Percentiles rank a stretch among this genome's conserved stretches.
These are phyloP conservation scores for Nomada flava DNA, from an alignment of 2,888 invertebrate species.

Conservation along the genomic window DNA sequence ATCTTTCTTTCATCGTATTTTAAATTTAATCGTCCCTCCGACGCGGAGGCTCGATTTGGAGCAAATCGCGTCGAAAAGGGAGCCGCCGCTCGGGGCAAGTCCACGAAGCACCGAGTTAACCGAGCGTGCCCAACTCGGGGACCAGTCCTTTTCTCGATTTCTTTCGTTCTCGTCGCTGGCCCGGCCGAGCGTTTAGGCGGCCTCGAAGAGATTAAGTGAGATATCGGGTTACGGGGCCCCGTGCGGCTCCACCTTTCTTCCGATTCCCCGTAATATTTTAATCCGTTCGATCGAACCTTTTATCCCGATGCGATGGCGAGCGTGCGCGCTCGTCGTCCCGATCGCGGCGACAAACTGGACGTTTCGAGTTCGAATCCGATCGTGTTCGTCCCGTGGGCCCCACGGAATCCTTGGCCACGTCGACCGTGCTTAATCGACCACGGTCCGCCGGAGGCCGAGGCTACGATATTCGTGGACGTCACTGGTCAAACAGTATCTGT, in stretches of 20 bases:
- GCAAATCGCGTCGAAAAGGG: constrained; percentile 48
- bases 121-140: constrained; percentile 33
- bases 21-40: not conserved
- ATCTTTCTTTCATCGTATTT: not conserved
- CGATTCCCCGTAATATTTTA: constrained; percentile 81
- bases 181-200: constrained; percentile 73
- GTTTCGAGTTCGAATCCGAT: constrained; percentile 47
- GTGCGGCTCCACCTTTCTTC: constrained; percentile 73
- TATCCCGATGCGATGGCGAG: constrained; percentile 65
- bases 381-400: constrained; percentile 9
- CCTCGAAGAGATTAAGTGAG: constrained; percentile 74
- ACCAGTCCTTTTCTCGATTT: constrained; percentile 70
- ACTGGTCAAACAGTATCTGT: constrained; percentile 83
- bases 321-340: constrained; percentile 19
- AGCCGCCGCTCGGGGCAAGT: constrained; percentile 50
- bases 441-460: constrained; percentile 6
- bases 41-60: not conserved
- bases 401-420: constrained; percentile 20
- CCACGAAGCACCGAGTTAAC: constrained; percentile 69
- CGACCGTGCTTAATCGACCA: constrained; percentile 20
- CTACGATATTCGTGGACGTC: constrained; percentile 30
- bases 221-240: constrained; percentile 80
- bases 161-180: constrained; percentile 56
- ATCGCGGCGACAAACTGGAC: constrained; percentile 38
- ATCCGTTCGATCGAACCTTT: constrained; percentile 80